phyloP scores from a whole-genome alignment of 2,888 invertebrate species.

The Sarcophaga caerulescens region DNA sequence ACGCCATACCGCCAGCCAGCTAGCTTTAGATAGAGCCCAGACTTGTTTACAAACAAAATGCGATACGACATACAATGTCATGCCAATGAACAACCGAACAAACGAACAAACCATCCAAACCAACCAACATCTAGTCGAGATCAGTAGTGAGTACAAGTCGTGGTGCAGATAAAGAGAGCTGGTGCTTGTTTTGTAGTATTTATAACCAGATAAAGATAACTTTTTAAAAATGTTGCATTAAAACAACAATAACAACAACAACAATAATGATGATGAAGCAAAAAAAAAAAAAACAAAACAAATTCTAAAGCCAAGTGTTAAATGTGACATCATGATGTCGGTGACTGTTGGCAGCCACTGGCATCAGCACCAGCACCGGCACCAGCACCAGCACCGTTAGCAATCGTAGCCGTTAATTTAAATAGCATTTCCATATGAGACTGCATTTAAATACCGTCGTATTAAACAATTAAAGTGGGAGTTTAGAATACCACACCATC shows the following conservation, averaged over 20 bases:
- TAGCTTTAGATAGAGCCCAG: not conserved
- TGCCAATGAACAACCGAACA: constrained; percentile 4
- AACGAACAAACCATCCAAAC: not conserved
- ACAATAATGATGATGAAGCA: constrained; percentile 11
- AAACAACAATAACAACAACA: constrained; percentile 2
- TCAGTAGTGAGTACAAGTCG: constrained; percentile 18
- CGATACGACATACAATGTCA: not conserved
- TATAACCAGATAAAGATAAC: constrained; percentile 55
- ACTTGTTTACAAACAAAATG: not conserved
- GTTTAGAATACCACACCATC: constrained; percentile 16
- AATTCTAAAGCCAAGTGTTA: constrained; percentile 54
- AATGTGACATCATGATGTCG: constrained; percentile 61
- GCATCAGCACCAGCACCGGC: not conserved
- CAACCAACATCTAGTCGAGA: constrained; percentile 17
- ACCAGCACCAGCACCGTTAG: not conserved
- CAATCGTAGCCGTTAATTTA: not conserved
- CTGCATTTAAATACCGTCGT: not conserved
- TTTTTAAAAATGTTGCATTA: constrained; percentile 44
- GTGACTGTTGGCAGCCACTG: constrained; percentile 9
- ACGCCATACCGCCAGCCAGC: not conserved
- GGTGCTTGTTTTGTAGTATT: constrained; percentile 32
- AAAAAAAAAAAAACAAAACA: not conserved
- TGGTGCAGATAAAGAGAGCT: constrained; percentile 20
- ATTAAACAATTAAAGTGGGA: constrained; percentile 40
- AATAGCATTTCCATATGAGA: constrained; percentile 8